Base-by-base conservation (phyloP, 2,888 invertebrate genomes). In the Nematopogon swammerdamellus region DNA sequence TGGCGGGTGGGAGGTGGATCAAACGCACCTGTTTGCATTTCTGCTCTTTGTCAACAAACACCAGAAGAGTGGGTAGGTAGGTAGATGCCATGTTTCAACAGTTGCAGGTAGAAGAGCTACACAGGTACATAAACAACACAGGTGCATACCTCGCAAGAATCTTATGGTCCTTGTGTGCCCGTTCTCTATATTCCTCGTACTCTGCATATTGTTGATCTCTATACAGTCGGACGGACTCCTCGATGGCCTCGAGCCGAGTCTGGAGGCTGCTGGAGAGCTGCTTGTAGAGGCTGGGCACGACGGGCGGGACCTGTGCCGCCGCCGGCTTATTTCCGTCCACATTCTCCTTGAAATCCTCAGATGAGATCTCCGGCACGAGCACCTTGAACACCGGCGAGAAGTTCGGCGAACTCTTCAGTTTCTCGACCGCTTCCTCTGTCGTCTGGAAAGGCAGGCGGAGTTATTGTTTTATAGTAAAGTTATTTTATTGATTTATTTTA, bases 381-480 rank as follows among this genome's bases (percentile, higher is more conserved):
- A 92, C 73, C 59, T 86, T 85, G 67, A 89, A 92, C 47, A 86
- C 82, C 54, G 85, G 80, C 49, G 92, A 93, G 68, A 83, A 91
- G 55, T 82, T 81, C 54, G 82, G 85, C 60, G 83, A 83, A 52
- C 80, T 76, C 61, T 84, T 85, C 54, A 88, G 69, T 60, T 72
- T 80, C 45, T 80, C 71, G 57, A 90, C 74, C 58, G 82, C 81
- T 53, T 85, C 84, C 55, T 73, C 65, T 61, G 81, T 82, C 53
- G 80, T 83, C 85, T 85, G 73, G 5, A 67, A 75, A 59, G 53
- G 56, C 50, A 57, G 53, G 25, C 8, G 25, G 25, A 4, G 25
- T 8, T 25, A 25, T 4, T 6, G 25, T 25, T n/a, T n/a, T n/a
- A n/a, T n/a, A n/a, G n/a, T n/a, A n/a, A n/a, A n/a, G n/a, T n/a